These are phyloP conservation scores for Macrophya alboannulata DNA, from an alignment of 2,888 invertebrate species.

Conservation along the genomic window DNA sequence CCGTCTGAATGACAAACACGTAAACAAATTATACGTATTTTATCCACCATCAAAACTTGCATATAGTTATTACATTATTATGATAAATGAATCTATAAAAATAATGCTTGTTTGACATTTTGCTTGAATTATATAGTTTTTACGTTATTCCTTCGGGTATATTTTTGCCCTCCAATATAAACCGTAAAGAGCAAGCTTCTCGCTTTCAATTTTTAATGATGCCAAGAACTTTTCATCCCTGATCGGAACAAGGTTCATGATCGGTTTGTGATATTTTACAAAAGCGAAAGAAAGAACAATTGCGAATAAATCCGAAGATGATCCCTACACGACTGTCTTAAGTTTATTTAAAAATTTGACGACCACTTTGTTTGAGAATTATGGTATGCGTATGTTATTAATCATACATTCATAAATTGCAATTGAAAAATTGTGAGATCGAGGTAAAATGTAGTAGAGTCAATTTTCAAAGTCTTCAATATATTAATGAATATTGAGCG, in stretches of 20 bases:
- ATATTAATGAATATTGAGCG: constrained; percentile 1
- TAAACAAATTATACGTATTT: constrained; percentile 23
- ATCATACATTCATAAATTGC: constrained; percentile 17
- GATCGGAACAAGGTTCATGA: not conserved
- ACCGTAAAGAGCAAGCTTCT: not conserved
- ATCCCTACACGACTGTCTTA: no score
- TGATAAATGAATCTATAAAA: not conserved
- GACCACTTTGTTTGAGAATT: not conserved
- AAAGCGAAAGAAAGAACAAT: not conserved
- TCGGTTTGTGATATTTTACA: not conserved
- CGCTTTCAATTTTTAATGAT: not conserved
- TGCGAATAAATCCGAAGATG: not conserved
- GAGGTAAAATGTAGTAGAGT: constrained; percentile 15
- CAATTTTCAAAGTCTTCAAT: constrained; percentile 8
- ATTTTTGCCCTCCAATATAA: not conserved
- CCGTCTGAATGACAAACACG: not conserved
- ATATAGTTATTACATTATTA: not conserved
- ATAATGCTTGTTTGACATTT: constrained; percentile 9
- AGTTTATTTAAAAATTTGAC: not conserved
- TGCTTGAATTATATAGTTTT: not conserved
- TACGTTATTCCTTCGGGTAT: not conserved
- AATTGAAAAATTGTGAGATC: not conserved
- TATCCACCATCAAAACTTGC: not conserved
- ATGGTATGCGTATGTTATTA: not conserved
- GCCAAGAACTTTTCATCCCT: not conserved